Conservation (phyloP, 2,888 invertebrate genomes). For the Oligia fasciuncula region DNA sequence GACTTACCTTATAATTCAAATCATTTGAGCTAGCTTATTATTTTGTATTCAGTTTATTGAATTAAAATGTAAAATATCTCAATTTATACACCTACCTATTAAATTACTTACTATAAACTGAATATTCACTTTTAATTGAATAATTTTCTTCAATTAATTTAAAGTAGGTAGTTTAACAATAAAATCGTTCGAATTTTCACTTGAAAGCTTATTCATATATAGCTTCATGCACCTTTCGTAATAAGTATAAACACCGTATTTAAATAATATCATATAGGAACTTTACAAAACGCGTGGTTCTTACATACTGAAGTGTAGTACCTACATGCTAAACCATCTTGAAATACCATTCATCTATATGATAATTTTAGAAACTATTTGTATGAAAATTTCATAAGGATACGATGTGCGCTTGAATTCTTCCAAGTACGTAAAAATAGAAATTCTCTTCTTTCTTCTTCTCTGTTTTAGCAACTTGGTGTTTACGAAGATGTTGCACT, state of each 20-base stretch:
- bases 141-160: background rate
- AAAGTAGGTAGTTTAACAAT: background rate
- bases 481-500: background rate
- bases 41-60: background rate
- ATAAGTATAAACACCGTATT: slow-evolving; percentile 14
- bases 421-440: slow-evolving; percentile 35
- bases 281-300: slow-evolving; percentile 21
- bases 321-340: background rate
- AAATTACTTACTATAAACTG: background rate
- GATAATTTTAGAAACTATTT: slow-evolving; percentile 79
- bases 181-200: background rate
- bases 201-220: background rate
- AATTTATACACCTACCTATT: too few species aligned
- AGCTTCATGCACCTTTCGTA: slow-evolving; percentile 19
- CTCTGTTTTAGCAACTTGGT: background rate
- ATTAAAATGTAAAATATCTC: background rate
- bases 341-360: slow-evolving; percentile 75
- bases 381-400: slow-evolving; percentile 76
- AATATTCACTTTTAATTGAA: background rate
- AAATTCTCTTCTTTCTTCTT: too few species aligned
- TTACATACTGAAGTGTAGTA: background rate
- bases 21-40: background rate
- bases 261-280: slow-evolving; percentile 19
- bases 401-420: slow-evolving; percentile 72
- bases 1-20: background rate